phyloP scores from a whole-genome alignment of 1,140 invertebrate species.

The Aphis gossypii region DNA sequence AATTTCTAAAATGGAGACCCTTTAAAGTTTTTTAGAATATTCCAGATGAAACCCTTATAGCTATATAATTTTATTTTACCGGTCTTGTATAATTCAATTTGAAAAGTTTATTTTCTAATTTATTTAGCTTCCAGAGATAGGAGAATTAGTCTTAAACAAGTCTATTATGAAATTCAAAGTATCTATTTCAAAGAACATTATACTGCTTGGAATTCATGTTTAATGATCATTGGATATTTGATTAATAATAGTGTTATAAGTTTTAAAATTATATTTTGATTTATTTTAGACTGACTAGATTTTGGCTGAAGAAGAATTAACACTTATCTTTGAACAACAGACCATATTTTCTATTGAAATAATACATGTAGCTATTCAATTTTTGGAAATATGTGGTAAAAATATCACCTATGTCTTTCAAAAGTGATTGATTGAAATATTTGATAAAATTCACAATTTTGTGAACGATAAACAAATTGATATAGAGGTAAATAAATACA shows the following conservation, averaged over 20 bases:
- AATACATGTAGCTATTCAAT: neutral
- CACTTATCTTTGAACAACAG: neutral
- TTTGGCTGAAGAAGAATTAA: neutral
- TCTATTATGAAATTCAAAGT: neutral
- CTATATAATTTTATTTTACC: neutral
- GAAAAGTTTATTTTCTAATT: neutral
- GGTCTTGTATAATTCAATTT: neutral
- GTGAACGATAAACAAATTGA: neutral
- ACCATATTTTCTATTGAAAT: neutral
- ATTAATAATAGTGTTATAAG: neutral
- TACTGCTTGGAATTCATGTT: neutral
- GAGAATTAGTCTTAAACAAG: neutral
- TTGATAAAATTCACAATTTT: neutral
- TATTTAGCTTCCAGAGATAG: neutral
- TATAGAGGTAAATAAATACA: neutral
- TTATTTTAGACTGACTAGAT: neutral
- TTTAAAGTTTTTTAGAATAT: no score
- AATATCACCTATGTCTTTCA: neutral
- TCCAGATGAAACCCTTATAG: no score
- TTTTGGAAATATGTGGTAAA: neutral
- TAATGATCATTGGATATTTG: neutral
- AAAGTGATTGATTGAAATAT: neutral
- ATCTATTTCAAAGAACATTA: neutral
- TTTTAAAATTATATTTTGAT: neutral
- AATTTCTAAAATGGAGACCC: no score